Base-by-base conservation (phyloP, 2,113 vertebrate genomes). In the Halcyon malimbica region DNA sequence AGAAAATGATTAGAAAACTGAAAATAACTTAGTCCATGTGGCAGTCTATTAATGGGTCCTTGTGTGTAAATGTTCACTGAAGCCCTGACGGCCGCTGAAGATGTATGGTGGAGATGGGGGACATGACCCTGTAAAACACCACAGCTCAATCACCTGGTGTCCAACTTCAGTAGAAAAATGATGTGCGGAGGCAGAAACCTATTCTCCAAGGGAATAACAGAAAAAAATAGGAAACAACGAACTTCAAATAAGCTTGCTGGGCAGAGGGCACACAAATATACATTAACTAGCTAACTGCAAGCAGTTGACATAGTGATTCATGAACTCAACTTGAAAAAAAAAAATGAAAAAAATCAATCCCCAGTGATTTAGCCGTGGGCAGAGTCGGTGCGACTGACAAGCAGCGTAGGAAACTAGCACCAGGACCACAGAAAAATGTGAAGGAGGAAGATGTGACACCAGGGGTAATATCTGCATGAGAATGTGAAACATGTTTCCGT, bases 351-450 rank as follows among this genome's bases (percentile, higher is more conserved):
- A 37, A 67, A 91, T 87, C 87, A 82, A 51, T 90, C 78, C 57
- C 51, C 65, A 68, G 8, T 0, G 1, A 65, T 59, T 41, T 6
- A 50, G 87, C 64, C 25, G 14, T 0, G 0, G 63, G 64, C 60
- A 77, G 59, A 70, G 62, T 10, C 46, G 44, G 48, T 67, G 44
- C 1, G 1, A 23, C 29, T 29, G 89, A n/a, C 9, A 17, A 71
- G 37, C 3, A 3, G 42, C 6, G 0, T 1, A 50, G 53, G 44
- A 62, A 82, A 87, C 0, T 5, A 78, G 77, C 60, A 87, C 3
- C 37, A 37, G 74, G 79, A 82, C 8, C 33, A 35, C 26, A 23
- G 41, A 44, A 71, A 76, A 21, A 9, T 2, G 6, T 4, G n/a
- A 4, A 42, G 59, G 70, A 65, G 28, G 62, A 57, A 44, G 59